These are phyloP conservation scores for Cybosia mesomella DNA, from an alignment of 2,888 invertebrate species.

Conservation along the genomic window DNA sequence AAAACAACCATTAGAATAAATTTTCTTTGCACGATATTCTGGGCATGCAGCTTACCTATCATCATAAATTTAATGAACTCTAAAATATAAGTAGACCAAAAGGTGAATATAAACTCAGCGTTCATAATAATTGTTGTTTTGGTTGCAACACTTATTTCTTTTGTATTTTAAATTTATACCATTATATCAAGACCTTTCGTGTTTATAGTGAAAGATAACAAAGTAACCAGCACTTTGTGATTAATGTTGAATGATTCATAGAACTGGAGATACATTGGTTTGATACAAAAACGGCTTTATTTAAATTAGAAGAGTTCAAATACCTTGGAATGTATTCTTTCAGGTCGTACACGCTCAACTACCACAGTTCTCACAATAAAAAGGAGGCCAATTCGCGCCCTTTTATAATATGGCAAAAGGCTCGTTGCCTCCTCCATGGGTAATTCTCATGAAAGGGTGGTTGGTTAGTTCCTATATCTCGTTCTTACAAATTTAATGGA, in stretches of 20 bases:
- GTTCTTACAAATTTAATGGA: no score
- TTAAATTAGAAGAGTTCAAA: slow-evolving; percentile 8
- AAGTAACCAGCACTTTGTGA: not conserved
- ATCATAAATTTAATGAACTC: slow-evolving; percentile 1
- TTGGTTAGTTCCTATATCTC: no score
- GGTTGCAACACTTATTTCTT: not conserved
- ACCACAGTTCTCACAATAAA: not conserved
- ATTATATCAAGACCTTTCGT: slow-evolving; percentile 2
- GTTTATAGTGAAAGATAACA: slow-evolving; percentile 4
- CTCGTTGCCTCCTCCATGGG: not conserved
- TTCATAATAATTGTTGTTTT: not conserved
- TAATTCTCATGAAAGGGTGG: not conserved
- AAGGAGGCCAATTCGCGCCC: not conserved
- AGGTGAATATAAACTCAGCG: not conserved
- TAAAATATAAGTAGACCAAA: not conserved
- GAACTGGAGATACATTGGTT: not conserved
- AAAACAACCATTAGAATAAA: not conserved
- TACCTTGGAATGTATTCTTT: not conserved
- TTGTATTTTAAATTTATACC: not conserved
- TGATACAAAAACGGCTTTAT: not conserved
- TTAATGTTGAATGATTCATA: slow-evolving; percentile 3
- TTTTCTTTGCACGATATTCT: slow-evolving; percentile 2
- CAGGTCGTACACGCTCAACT: not conserved
- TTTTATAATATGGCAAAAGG: not conserved
- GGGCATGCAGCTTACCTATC: slow-evolving; percentile 1